These are phyloP conservation scores for Acanthornis magna DNA, from an alignment of 2,797 vertebrate genomes.

Conservation along the genomic window DNA sequence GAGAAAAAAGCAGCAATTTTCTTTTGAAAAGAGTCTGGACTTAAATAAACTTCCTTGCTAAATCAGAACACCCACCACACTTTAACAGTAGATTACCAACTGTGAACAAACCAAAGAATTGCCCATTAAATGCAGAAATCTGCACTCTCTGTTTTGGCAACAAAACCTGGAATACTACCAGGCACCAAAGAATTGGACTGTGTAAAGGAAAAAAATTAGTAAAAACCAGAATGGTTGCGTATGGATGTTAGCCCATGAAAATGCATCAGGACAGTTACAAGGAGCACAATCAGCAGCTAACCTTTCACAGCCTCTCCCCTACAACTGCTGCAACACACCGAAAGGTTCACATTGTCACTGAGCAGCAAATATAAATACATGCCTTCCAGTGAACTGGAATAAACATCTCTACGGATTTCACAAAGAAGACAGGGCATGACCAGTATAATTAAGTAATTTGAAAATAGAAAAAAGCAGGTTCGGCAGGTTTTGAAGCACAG, in stretches of 20 bases:
- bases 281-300: not conserved
- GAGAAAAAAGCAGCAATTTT: not conserved
- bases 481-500: not conserved
- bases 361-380: not conserved
- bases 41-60: not conserved
- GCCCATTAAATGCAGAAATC: not conserved
- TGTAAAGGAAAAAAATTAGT: not conserved
- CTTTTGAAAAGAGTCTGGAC: not conserved
- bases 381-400: not conserved
- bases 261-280: not conserved
- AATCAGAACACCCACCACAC: not conserved
- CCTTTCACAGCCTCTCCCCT: not conserved
- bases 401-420: not conserved
- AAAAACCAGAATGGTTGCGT: not conserved
- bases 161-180: not conserved
- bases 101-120: not conserved
- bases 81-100: not conserved
- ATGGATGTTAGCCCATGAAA: not conserved
- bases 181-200: not conserved
- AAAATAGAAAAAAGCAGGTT: conserved; percentile 2
- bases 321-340: not conserved
- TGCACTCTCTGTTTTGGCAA: not conserved
- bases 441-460: conserved; percentile 22
- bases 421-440: not conserved
- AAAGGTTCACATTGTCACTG: not conserved